Conservation (phyloP, 1,140 invertebrate genomes). For the Drosophila chauvacae region DNA sequence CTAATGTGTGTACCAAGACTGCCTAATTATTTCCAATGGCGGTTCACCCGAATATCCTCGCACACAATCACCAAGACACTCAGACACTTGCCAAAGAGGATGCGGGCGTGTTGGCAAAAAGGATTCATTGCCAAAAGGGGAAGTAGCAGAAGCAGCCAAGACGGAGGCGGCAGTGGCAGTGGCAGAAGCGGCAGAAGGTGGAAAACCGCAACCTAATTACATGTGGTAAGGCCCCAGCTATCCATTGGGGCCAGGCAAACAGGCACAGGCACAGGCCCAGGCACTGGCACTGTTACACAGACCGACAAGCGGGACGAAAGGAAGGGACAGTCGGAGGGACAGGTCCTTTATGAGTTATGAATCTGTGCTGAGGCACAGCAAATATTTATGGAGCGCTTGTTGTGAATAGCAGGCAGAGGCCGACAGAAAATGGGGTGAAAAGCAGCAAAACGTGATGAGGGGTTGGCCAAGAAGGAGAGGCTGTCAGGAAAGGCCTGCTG, state of each 20-base stretch:
- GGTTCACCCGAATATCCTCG: constrained; percentile 53
- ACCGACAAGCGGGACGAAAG: constrained; percentile 10
- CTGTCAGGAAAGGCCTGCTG: not conserved
- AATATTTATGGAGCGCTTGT: constrained; percentile 78
- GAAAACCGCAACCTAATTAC: constrained; percentile 79
- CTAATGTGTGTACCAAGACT: not conserved
- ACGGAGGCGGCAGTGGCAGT: constrained; percentile 12
- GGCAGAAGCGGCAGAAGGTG: constrained; percentile 59
- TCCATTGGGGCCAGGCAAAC: constrained; percentile 70
- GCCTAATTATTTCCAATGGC: constrained; percentile 17
- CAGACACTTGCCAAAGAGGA: constrained; percentile 58
- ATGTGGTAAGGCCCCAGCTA: constrained; percentile 62
- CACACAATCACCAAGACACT: constrained; percentile 46
- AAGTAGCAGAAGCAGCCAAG: constrained; percentile 24
- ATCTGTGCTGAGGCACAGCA: constrained; percentile 74
- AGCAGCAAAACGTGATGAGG: not conserved
- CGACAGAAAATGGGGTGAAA: constrained; percentile 13
- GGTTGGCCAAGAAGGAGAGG: not conserved
- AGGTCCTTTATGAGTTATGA: constrained; percentile 66
- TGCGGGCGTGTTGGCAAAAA: constrained; percentile 63
- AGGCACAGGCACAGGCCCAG: constrained; percentile 19
- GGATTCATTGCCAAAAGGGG: constrained; percentile 75
- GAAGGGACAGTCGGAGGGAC: constrained; percentile 48
- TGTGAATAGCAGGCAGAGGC: constrained; percentile 29
- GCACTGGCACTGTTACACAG: constrained; percentile 9